A percentile compares a stretch with the other conserved stretches of the same genome.
These are phyloP conservation scores for Neosilurus mollespiculum DNA, from an alignment of 2,797 vertebrate species.

Conservation along the genomic window DNA sequence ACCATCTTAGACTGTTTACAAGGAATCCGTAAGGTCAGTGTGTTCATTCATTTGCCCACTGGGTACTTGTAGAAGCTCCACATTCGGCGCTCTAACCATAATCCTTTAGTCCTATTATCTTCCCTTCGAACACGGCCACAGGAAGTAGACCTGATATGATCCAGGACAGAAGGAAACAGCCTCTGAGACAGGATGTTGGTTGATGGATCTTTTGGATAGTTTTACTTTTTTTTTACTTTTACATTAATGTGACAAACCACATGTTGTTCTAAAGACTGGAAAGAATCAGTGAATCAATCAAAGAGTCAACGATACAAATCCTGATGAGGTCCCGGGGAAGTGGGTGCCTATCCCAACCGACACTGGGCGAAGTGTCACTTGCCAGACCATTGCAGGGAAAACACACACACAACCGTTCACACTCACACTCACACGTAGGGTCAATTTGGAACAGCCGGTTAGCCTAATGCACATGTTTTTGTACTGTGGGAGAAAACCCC, in stretches of 20 bases:
- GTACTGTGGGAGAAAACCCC: too few species aligned
- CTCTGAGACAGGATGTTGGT: background rate
- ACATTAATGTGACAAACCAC: background rate
- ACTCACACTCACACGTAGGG: too few species aligned
- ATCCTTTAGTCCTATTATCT: conserved; percentile 55
- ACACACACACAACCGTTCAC: too few species aligned
- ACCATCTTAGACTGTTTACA: conserved; percentile 88
- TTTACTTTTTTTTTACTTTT: background rate
- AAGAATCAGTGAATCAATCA: background rate
- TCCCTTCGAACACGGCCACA: conserved; percentile 1
- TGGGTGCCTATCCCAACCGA: too few species aligned
- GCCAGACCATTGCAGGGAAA: too few species aligned
- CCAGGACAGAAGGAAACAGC: background rate
- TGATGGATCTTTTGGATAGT: background rate
- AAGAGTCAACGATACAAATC: background rate
- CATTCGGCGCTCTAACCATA: conserved; percentile 16
- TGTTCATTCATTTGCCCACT: background rate
- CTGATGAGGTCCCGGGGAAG: too few species aligned
- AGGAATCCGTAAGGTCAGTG: conserved; percentile 85
- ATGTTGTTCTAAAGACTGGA: background rate
- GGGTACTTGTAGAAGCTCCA: background rate
- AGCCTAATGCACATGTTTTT: too few species aligned
- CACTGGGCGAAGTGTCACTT: too few species aligned
- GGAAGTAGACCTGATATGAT: conserved; percentile 18
- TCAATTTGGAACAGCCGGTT: too few species aligned